Conservation (phyloP, 2,113 vertebrate species). For the Herpetotheres cachinnans region DNA sequence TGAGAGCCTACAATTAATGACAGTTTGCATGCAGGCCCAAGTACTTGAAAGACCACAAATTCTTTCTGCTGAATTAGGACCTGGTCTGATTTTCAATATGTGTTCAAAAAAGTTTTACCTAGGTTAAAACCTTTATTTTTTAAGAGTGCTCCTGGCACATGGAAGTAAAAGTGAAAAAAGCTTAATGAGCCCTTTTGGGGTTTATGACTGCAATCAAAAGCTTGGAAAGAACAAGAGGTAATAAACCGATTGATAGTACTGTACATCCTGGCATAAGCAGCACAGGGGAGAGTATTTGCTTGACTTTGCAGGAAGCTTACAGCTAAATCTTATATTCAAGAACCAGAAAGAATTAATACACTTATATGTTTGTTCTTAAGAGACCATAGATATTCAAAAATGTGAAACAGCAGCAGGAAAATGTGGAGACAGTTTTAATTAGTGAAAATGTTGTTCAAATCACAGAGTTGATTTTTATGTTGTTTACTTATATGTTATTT, state of each 20-base stretch:
- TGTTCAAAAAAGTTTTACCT: slow-evolving; percentile 9
- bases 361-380: neutral
- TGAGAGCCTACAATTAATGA: neutral
- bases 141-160: slow-evolving; percentile 20
- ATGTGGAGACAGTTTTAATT: slow-evolving; percentile 8
- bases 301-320: neutral
- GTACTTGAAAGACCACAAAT: neutral
- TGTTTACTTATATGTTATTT: slow-evolving; percentile 1
- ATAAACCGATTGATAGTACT: slow-evolving; percentile 6
- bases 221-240: slow-evolving; percentile 46
- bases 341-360: slow-evolving; percentile 32
- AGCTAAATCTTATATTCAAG: neutral
- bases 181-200: slow-evolving; percentile 65
- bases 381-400: neutral
- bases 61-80: neutral
- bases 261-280: neutral
- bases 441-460: slow-evolving; percentile 11
- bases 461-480: slow-evolving; percentile 6
- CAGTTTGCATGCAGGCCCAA: neutral
- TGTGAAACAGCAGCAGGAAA: neutral
- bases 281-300: neutral
- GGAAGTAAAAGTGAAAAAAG: slow-evolving; percentile 24
- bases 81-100: slow-evolving; percentile 32
- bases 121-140: slow-evolving; percentile 46
- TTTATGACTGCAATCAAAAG: slow-evolving; percentile 62